phyloP scores from a whole-genome alignment of 2,113 vertebrate species.

The Pycnonotus jocosus region DNA sequence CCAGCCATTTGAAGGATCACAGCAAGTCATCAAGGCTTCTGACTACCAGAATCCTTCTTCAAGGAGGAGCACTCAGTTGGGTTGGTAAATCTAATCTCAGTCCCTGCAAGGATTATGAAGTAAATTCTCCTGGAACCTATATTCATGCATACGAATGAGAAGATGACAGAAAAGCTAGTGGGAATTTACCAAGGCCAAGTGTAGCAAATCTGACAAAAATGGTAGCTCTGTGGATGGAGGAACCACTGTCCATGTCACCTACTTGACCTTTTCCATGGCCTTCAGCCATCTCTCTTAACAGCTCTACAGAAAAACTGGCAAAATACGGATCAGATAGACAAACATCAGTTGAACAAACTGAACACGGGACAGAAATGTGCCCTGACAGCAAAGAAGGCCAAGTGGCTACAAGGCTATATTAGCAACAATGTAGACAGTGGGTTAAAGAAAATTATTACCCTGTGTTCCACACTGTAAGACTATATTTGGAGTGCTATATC shows the following conservation, averaged over 20 bases:
- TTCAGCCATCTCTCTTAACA: background rate
- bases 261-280: background rate
- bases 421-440: background rate
- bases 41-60: background rate
- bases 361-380: background rate
- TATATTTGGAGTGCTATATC: background rate
- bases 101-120: background rate
- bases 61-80: background rate
- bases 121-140: background rate
- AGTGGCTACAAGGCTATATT: background rate
- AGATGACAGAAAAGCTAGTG: background rate
- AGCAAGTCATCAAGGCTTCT: background rate
- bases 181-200: background rate
- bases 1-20: background rate
- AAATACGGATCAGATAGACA: background rate
- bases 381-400: background rate
- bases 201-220: background rate
- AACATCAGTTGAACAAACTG: background rate
- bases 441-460: background rate
- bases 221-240: background rate
- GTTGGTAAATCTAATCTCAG: background rate
- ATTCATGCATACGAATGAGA: rapidly evolving
- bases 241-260: background rate
- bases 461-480: background rate
- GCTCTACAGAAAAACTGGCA: background rate